Percentiles rank a stretch among this genome's conserved stretches.
Conservation (phyloP, 2,113 vertebrate species). For the Loxodonta africana region DNA sequence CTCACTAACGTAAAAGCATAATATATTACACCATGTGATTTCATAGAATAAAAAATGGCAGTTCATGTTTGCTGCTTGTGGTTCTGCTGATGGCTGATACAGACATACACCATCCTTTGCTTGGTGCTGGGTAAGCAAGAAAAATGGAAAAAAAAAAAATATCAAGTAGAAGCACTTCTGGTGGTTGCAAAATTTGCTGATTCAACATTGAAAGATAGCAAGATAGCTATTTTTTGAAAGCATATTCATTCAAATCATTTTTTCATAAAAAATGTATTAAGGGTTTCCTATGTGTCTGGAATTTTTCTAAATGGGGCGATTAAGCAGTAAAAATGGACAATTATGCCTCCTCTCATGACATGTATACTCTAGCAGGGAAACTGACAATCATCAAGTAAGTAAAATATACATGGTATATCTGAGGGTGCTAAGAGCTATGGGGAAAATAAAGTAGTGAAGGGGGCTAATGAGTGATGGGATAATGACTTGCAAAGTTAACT, state of each 20-base stretch:
- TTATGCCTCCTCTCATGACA: not conserved
- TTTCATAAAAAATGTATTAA: not conserved
- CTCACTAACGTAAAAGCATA: not conserved
- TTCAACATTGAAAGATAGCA: not conserved
- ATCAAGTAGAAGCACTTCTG: not conserved
- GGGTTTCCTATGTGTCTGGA: not conserved
- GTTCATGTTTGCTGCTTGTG: not conserved
- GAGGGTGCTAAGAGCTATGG: not conserved
- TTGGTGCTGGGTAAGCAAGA: not conserved
- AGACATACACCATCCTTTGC: not conserved
- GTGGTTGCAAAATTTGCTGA: not conserved
- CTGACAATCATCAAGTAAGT: not conserved
- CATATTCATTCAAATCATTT: not conserved
- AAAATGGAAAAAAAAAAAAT: not conserved
- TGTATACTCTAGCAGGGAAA: not conserved
- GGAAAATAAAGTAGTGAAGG: not conserved
- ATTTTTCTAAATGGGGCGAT: not conserved
- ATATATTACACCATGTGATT: not conserved
- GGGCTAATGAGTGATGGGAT: not conserved
- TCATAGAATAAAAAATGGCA: not conserved
- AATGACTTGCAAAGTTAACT: not conserved
- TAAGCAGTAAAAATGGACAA: not conserved
- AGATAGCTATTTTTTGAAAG: not conserved
- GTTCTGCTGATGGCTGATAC: not conserved
- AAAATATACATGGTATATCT: not conserved